phyloP scores from a whole-genome alignment of 2,888 invertebrate species.

The Luperina nickerlii region DNA sequence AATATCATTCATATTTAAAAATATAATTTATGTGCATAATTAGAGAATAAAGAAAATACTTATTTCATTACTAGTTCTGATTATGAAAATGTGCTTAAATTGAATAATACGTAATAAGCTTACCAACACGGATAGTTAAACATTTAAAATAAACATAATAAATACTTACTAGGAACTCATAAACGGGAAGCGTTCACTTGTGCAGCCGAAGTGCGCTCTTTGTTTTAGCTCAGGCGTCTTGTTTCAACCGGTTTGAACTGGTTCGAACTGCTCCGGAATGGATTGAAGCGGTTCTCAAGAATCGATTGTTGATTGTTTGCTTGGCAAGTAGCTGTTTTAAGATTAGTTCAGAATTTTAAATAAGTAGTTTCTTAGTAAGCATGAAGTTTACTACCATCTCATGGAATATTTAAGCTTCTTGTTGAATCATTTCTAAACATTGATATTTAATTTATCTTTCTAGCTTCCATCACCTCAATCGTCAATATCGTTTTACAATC shows the following conservation, averaged over 20 bases:
- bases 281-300: conserved; percentile 49
- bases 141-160: conserved; percentile 19
- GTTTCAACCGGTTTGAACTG: conserved; percentile 51
- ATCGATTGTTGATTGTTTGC: conserved; percentile 55
- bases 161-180: conserved; percentile 36
- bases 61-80: neutral
- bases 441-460: neutral
- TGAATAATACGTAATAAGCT: neutral
- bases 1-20: neutral
- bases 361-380: neutral
- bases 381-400: neutral
- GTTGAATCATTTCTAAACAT: neutral
- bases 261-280: conserved; percentile 39
- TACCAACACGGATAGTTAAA: neutral
- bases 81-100: neutral
- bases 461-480: neutral
- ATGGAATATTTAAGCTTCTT: neutral
- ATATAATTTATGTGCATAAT: neutral
- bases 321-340: conserved; percentile 21
- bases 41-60: neutral
- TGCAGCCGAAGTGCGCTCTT: conserved; percentile 48
- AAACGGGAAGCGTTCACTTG: conserved; percentile 54
- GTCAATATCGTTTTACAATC: conserved; percentile 13
- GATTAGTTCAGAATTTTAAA: conserved; percentile 15
- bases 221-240: conserved; percentile 51